phyloP scores from a whole-genome alignment of 1,140 invertebrate genomes.

The Diorhabda elongata region DNA sequence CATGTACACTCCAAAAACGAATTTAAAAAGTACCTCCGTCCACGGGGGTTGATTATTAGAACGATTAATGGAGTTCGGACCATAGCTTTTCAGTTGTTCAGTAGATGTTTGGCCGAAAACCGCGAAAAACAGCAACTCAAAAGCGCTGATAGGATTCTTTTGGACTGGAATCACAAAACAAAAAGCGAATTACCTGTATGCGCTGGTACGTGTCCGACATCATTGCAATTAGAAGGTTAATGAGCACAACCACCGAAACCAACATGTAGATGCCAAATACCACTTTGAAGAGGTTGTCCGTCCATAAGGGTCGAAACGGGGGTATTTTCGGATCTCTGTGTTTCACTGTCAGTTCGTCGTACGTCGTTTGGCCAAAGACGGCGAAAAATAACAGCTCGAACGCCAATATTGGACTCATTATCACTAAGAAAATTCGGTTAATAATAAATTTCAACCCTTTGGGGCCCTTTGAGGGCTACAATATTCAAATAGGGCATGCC shows the following conservation, averaged over 20 bases:
- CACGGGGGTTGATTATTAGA: constrained; percentile 62
- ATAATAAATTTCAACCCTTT: not conserved
- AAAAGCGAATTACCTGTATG: constrained; percentile 72
- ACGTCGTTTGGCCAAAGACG: constrained; percentile 93
- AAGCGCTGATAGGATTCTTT: constrained; percentile 77
- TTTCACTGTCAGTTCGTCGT: constrained; percentile 71
- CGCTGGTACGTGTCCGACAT: constrained; percentile 99
- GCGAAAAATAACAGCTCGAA: constrained; percentile 98
- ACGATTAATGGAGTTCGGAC: constrained; percentile 44
- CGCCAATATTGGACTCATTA: constrained; percentile 81
- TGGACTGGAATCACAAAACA: constrained; percentile 72
- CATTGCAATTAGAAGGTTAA: constrained; percentile 99
- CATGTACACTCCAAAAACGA: constrained; percentile 90
- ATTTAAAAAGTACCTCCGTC: constrained; percentile 77
- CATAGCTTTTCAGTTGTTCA: constrained; percentile 63
- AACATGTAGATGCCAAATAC: constrained; percentile 96
- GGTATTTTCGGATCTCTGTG: constrained; percentile 39
- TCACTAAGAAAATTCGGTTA: constrained; percentile 54
- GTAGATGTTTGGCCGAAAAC: constrained; percentile 96
- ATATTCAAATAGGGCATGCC: constrained; percentile 13
- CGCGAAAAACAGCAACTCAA: constrained; percentile 98
- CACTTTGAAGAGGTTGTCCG: constrained; percentile 74
- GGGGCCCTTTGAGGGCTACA: not conserved
- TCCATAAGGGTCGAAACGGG: constrained; percentile 61
- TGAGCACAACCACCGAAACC: constrained; percentile 95